Evolutionary conservation across 92 coral and sea anemone species (phyloP).

Genomic region (Zoanthus solanderi): DNA sequence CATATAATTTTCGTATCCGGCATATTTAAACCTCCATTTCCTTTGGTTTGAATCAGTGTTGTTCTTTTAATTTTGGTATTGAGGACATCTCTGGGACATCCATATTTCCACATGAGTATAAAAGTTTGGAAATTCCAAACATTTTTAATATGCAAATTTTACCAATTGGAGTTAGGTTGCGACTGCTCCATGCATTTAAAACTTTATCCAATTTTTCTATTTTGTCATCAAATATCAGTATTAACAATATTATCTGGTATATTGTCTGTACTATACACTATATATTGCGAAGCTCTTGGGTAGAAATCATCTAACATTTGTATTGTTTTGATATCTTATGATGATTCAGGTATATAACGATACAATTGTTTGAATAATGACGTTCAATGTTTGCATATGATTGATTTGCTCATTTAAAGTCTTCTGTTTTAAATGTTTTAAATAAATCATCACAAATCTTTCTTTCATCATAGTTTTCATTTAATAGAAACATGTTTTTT

Average conservation of each 20-base stretch:
- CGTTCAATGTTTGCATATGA: constrained; percentile 1
- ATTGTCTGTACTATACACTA: too few species aligned
- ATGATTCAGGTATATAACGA: constrained; percentile 44
- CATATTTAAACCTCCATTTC: background rate
- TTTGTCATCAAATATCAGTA: background rate
- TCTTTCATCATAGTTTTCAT: constrained; percentile 53
- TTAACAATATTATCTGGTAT: too few species aligned
- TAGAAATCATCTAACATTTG: constrained; percentile 59
- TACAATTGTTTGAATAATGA: constrained; percentile 33
- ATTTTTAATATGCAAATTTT: constrained; percentile 17
- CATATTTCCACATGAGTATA: constrained; percentile 18
- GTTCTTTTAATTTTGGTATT: constrained; percentile 16
- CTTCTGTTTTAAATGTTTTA: constrained; percentile 35
- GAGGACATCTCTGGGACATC: background rate
- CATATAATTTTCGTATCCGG: constrained; percentile 10
- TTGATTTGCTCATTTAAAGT: constrained; percentile 55
- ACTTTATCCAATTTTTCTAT: background rate
- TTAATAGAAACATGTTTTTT: constrained; percentile 44
- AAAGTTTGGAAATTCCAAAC: constrained; percentile 15
- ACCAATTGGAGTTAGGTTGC: background rate
- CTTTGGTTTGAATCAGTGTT: background rate
- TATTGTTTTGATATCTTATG: constrained; percentile 34
- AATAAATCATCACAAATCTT: constrained; percentile 54
- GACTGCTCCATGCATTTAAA: background rate
- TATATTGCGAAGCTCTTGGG: constrained; percentile 48